Evolutionary conservation across 2,113 vertebrate genomes (phyloP).

Genomic region (Strix aluco): DNA sequence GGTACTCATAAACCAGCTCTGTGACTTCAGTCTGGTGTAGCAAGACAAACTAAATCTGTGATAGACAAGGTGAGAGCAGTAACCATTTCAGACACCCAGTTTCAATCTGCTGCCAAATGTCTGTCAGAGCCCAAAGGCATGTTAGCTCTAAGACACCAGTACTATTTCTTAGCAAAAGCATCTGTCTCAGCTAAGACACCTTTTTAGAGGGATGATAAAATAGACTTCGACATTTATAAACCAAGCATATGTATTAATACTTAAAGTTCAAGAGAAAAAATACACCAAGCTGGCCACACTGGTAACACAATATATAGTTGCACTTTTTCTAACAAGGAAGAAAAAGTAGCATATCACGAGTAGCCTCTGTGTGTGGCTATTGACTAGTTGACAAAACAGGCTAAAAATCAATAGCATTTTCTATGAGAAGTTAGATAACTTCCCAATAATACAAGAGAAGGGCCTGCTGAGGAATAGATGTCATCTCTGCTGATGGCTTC

Average conservation of each 20-base stretch:
- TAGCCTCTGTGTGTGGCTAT: constrained; percentile 55
- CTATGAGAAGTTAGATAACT: constrained; percentile 73
- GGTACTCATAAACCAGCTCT: neutral
- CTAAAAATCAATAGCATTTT: constrained; percentile 76
- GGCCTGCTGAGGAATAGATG: constrained; percentile 53
- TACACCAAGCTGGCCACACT: neutral
- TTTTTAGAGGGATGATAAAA: neutral
- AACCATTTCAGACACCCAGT: neutral
- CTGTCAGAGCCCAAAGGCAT: constrained; percentile 36
- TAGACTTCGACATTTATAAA: neutral
- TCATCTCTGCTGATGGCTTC: constrained; percentile 48
- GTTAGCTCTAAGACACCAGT: neutral
- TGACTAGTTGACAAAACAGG: constrained; percentile 75
- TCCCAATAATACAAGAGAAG: constrained; percentile 51
- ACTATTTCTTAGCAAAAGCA: neutral
- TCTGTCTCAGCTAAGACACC: neutral
- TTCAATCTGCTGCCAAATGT: constrained; percentile 10
- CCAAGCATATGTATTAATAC: neutral
- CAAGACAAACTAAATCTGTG: neutral
- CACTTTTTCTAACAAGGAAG: neutral
- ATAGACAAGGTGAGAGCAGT: constrained; percentile 21
- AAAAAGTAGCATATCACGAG: neutral
- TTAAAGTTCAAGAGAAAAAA: neutral
- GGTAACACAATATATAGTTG: neutral
- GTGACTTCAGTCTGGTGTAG: neutral